Evolutionary conservation across 1,140 invertebrate genomes (phyloP).

Genomic region (Aphaenogaster rudis): DNA sequence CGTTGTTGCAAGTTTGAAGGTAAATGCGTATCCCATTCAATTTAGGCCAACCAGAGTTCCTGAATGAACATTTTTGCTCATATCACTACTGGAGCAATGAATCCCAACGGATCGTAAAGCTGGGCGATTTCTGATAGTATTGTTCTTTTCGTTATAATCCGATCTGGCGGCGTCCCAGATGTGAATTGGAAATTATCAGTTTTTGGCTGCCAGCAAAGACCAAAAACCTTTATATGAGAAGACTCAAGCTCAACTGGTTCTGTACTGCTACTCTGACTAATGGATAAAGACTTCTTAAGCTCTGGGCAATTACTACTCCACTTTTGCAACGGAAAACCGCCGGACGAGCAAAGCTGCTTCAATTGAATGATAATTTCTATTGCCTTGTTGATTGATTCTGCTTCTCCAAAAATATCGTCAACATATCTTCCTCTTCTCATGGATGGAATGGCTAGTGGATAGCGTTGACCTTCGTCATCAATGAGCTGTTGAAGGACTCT

Average conservation of each 20-base stretch:
- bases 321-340: conserved; percentile 7
- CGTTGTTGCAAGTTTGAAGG: too few species aligned
- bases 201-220: not conserved
- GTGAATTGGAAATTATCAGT: not conserved
- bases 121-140: not conserved
- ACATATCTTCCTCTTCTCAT: not conserved
- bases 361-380: not conserved
- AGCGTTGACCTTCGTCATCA: not conserved
- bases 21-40: too few species aligned
- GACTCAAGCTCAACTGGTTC: not conserved
- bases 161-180: not conserved
- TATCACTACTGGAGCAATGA: not conserved
- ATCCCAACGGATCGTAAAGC: not conserved
- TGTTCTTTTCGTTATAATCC: not conserved
- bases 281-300: too few species aligned
- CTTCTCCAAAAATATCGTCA: not conserved
- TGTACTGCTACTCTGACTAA: too few species aligned
- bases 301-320: not conserved
- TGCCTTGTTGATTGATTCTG: not conserved
- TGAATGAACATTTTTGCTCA: not conserved
- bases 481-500: not conserved
- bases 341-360: not conserved
- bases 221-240: not conserved
- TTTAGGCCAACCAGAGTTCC: not conserved
- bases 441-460: not conserved